A percentile compares a stretch with the other conserved stretches of the same genome.
Evolutionary conservation across 2,888 invertebrate genomes (phyloP).

Genomic region (Cerastoderma edule): DNA sequence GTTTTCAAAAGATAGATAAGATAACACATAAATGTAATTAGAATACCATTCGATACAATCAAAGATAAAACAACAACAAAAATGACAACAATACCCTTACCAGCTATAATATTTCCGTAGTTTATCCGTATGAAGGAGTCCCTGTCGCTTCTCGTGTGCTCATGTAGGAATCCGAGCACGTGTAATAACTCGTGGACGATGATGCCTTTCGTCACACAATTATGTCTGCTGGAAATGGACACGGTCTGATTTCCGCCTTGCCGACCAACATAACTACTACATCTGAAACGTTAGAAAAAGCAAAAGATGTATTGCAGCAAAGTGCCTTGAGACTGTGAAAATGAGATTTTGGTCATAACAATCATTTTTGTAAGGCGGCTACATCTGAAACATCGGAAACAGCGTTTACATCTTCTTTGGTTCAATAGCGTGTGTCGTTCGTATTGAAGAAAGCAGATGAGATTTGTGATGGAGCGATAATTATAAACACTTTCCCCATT

Average conservation of each 20-base stretch:
- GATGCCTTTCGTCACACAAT: constrained; percentile 86
- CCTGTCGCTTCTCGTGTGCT: constrained; percentile 91
- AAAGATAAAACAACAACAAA: too few relatives aligned
- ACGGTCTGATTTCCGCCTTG: constrained; percentile 90
- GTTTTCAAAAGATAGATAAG: too few relatives aligned
- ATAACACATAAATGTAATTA: too few relatives aligned
- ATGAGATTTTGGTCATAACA: too few relatives aligned
- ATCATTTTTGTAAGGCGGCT: neutral
- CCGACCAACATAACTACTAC: constrained; percentile 91
- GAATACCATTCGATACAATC: too few relatives aligned
- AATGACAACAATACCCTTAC: too few relatives aligned
- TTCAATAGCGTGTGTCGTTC: too few relatives aligned
- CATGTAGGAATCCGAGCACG: constrained; percentile 92
- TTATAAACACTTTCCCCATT: too few relatives aligned
- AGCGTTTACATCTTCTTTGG: too few relatives aligned
- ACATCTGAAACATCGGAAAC: neutral
- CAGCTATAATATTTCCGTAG: constrained; percentile 66
- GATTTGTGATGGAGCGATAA: too few relatives aligned
- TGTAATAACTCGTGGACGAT: constrained; percentile 92
- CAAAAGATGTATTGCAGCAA: neutral
- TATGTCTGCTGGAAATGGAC: constrained; percentile 85
- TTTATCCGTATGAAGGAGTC: constrained; percentile 88
- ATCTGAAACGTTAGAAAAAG: constrained; percentile 84
- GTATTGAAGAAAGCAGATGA: too few relatives aligned
- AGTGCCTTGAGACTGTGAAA: neutral